A percentile compares a stretch with the other conserved stretches of the same genome.
These are phyloP conservation scores for Cuculus canorus DNA, from an alignment of 2,797 vertebrate genomes.

Conservation along the genomic window DNA sequence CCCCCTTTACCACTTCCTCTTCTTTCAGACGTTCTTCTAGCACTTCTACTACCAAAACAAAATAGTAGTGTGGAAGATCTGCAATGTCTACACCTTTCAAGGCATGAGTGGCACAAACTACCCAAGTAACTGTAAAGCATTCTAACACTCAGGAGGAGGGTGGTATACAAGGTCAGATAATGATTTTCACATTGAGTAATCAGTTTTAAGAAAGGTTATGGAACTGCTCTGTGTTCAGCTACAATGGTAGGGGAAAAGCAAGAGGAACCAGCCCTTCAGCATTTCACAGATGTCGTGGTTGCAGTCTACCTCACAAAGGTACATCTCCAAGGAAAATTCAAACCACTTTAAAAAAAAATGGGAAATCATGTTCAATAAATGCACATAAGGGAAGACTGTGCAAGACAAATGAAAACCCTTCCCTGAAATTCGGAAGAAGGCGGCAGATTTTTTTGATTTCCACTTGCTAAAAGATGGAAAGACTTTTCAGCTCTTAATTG, in stretches of 20 bases:
- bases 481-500: background rate
- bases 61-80: background rate
- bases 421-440: background rate
- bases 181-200: background rate
- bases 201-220: background rate
- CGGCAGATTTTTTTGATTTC: background rate
- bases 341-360: background rate
- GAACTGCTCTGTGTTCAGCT: background rate
- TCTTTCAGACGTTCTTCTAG: background rate
- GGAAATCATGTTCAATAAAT: background rate
- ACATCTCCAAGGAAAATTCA: background rate
- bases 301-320: background rate
- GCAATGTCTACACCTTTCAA: background rate
- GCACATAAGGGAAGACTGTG: background rate
- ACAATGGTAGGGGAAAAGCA: background rate
- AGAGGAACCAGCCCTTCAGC: background rate
- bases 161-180: background rate
- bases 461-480: background rate
- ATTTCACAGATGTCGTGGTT: background rate
- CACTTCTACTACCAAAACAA: background rate
- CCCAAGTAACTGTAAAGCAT: background rate
- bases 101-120: background rate
- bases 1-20: background rate
- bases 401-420: background rate
- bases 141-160: background rate